Evolutionary conservation across 2,888 invertebrate species (phyloP).

Genomic region (Conchocele bisecta): DNA sequence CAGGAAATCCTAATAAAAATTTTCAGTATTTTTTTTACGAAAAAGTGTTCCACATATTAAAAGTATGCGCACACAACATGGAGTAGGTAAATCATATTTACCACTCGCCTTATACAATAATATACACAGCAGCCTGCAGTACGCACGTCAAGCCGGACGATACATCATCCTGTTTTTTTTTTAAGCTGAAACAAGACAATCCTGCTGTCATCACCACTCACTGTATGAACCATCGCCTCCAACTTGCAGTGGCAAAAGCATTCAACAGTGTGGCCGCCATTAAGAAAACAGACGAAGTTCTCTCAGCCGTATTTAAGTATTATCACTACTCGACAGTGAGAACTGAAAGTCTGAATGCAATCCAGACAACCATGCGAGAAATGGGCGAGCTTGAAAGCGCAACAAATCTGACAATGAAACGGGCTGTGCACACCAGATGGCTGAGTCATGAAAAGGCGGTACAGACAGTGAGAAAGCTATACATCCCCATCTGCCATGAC

Average conservation of each 20-base stretch:
- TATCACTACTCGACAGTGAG: conserved; percentile 49
- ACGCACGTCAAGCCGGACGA: too few species aligned
- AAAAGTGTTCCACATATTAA: too few species aligned
- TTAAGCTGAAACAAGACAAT: conserved; percentile 35
- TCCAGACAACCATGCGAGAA: conserved; percentile 39
- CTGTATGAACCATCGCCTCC: conserved; percentile 43
- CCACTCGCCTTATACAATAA: too few species aligned
- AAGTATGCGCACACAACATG: too few species aligned
- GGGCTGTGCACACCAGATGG: conserved; percentile 34
- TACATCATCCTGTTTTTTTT: too few species aligned
- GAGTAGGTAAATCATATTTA: too few species aligned
- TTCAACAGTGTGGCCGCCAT: conserved; percentile 21
- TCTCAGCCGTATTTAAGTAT: conserved; percentile 36
- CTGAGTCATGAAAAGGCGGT: conserved; percentile 38
- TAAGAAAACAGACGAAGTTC: conserved; percentile 30
- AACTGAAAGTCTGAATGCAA: conserved; percentile 33
- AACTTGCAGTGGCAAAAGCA: conserved; percentile 34
- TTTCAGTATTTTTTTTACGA: too few species aligned
- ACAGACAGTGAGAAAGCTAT: conserved; percentile 30
- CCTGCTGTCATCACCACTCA: conserved; percentile 22
- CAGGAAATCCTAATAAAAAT: too few species aligned
- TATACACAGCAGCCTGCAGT: too few species aligned
- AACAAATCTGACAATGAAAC: conserved; percentile 25
- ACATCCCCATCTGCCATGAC: conserved; percentile 28
- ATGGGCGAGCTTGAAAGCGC: conserved; percentile 16